Evolutionary conservation across 2,113 vertebrate species (phyloP).

Genomic region (Perca schrenkii): DNA sequence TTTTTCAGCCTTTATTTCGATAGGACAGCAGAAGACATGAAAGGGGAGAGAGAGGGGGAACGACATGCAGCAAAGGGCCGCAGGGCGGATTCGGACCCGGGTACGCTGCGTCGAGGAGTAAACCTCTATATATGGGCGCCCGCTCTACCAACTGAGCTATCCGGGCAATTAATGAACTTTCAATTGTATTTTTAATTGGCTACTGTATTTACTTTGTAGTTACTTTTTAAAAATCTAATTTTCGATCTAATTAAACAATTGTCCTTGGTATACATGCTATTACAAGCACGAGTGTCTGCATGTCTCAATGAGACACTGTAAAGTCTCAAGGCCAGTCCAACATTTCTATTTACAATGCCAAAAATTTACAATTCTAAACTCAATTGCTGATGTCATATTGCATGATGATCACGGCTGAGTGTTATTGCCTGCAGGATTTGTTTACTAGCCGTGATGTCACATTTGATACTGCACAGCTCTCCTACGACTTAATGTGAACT

Average conservation of each 20-base stretch:
- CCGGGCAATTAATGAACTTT: background rate
- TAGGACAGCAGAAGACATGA: too few species aligned
- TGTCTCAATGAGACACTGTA: conserved; percentile 12
- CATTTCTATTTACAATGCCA: conserved; percentile 61
- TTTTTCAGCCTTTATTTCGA: too few species aligned
- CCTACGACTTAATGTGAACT: conserved; percentile 80
- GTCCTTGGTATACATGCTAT: background rate
- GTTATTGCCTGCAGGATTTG: conserved; percentile 77
- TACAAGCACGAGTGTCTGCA: background rate
- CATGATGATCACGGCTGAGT: conserved; percentile 77
- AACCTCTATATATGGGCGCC: too few species aligned
- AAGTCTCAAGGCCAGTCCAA: conserved; percentile 48
- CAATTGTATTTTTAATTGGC: background rate
- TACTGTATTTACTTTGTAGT: background rate
- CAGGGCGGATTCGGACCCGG: too few species aligned
- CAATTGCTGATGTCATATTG: conserved; percentile 80
- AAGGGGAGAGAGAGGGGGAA: too few species aligned
- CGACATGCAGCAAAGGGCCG: too few species aligned
- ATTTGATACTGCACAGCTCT: conserved; percentile 76
- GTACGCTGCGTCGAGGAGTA: too few species aligned
- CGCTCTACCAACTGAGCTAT: too few species aligned
- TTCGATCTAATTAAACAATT: background rate
- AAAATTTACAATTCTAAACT: conserved; percentile 79
- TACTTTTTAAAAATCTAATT: background rate
- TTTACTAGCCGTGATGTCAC: conserved; percentile 82